These are phyloP conservation scores for Linepithema humile DNA, from an alignment of 1,140 invertebrate species.

Conservation along the genomic window DNA sequence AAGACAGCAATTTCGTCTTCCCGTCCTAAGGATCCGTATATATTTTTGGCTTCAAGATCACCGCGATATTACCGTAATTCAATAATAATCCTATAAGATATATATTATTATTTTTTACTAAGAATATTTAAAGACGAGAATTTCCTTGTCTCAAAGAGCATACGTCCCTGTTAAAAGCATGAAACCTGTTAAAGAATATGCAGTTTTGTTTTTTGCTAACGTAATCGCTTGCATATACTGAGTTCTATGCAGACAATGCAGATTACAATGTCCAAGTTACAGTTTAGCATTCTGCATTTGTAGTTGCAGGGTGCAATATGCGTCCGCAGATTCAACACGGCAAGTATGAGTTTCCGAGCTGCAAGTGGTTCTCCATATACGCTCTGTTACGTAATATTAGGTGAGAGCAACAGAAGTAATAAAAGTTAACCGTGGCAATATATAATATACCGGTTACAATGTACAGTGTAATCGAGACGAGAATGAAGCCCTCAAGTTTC, in stretches of 20 bases:
- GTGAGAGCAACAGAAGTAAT: constrained; percentile 68
- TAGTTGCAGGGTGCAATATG: constrained; percentile 66
- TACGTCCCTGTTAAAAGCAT: too few relatives aligned
- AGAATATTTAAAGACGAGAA: not conserved
- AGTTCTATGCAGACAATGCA: constrained; percentile 40
- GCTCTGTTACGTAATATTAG: constrained; percentile 64
- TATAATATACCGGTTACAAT: constrained; percentile 34
- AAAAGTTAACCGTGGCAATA: constrained; percentile 52
- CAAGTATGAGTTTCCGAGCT: constrained; percentile 69
- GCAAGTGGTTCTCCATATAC: constrained; percentile 63
- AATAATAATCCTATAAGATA: not conserved
- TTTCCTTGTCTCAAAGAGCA: not conserved
- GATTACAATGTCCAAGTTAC: constrained; percentile 56
- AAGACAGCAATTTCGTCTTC: constrained; percentile 20
- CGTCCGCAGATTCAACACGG: constrained; percentile 62
- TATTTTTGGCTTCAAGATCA: not conserved
- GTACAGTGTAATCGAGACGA: not conserved
- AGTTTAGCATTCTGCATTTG: constrained; percentile 59
- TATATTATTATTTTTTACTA: not conserved
- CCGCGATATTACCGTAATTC: not conserved
- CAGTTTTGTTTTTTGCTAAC: not conserved
- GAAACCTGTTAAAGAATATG: too few relatives aligned
- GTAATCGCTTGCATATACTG: constrained; percentile 4
- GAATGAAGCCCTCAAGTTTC: not conserved
- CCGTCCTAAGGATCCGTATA: not conserved